A percentile compares a stretch with the other conserved stretches of the same genome.
phyloP scores from a whole-genome alignment of 2,113 vertebrate species.

The Sisor rabdophorus region DNA sequence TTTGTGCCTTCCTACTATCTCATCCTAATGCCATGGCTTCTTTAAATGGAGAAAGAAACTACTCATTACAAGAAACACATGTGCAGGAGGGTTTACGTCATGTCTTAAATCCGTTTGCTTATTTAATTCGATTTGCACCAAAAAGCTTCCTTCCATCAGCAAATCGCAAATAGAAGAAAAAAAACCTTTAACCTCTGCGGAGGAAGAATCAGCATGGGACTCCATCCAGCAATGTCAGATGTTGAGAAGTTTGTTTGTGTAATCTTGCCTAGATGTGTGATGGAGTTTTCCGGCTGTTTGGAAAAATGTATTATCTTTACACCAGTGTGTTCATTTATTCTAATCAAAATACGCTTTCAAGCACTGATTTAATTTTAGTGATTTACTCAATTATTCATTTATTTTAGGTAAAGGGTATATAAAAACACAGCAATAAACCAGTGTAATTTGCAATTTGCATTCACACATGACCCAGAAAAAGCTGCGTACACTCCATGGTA shows the following conservation, averaged over 20 bases:
- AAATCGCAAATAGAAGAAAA: not conserved
- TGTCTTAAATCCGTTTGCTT: not conserved
- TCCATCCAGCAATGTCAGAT: not conserved
- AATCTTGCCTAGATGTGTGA: not conserved
- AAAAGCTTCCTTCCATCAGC: not conserved
- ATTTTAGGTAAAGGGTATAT: not conserved
- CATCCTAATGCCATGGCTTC: not conserved
- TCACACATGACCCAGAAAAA: not conserved
- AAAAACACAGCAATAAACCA: not conserved
- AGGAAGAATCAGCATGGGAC: slow-evolving; percentile 5
- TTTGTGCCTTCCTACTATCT: not conserved
- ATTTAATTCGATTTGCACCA: not conserved
- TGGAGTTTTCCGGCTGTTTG: not conserved
- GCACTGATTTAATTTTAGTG: not conserved
- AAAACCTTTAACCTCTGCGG: not conserved
- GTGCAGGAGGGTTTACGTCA: not conserved
- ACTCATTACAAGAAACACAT: too few species aligned
- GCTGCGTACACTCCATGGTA: not conserved
- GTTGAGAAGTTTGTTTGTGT: slow-evolving; percentile 2
- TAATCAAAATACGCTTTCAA: too few species aligned
- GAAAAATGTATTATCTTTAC: not conserved
- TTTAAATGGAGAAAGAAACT: not conserved
- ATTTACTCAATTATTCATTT: not conserved
- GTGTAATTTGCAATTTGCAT: not conserved
- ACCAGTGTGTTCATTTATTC: not conserved